phyloP scores from a whole-genome alignment of 2,888 invertebrate genomes.

The Dryobota labecula region DNA sequence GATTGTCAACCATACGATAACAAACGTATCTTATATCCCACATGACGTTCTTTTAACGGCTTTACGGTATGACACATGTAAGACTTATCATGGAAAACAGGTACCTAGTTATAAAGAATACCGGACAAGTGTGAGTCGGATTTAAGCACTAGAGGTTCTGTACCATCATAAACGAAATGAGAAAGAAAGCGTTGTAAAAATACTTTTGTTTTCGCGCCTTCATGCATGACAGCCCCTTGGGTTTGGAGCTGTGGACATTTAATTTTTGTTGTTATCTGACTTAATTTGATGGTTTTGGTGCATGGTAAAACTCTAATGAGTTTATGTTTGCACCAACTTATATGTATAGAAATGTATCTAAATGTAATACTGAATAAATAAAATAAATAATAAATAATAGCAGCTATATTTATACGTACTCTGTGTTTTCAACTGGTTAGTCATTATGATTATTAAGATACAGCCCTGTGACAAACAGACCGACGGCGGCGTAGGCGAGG shows the following conservation, averaged over 20 bases:
- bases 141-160: not conserved
- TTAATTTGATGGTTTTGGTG: too few relatives aligned
- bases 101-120: conserved; percentile 15
- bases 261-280: not conserved
- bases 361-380: too few relatives aligned
- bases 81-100: conserved; percentile 35
- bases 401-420: too few relatives aligned
- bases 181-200: not conserved
- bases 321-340: too few relatives aligned
- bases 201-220: not conserved
- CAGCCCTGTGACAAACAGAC: not conserved
- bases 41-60: conserved; percentile 28
- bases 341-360: too few relatives aligned
- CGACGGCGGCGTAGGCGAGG: not conserved
- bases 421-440: not conserved
- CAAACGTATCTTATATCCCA: conserved; percentile 23
- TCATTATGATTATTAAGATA: not conserved
- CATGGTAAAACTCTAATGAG: too few relatives aligned
- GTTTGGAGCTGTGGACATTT: not conserved
- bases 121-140: not conserved
- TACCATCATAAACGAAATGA: not conserved
- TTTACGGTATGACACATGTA: conserved; percentile 26
- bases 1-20: conserved; percentile 31
- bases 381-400: too few relatives aligned
- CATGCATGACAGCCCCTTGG: not conserved